A percentile compares a stretch with the other conserved stretches of the same genome.
Evolutionary conservation across 1,140 invertebrate genomes (phyloP).

Genomic region (Zaprionus lachaisei): DNA sequence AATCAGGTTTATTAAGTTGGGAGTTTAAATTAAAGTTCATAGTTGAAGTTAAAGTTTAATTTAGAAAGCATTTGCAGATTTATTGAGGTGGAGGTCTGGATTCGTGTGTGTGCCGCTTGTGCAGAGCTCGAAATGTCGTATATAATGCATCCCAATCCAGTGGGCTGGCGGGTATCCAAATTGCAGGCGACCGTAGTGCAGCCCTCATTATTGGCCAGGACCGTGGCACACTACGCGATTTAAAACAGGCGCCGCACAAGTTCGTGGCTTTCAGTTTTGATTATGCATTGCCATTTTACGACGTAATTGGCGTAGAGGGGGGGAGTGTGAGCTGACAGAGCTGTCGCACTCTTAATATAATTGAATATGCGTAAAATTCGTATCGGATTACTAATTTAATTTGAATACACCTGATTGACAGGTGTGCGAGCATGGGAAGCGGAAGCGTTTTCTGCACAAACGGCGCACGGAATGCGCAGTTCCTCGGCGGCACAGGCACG

Average conservation of each 20-base stretch:
- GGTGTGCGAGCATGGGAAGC: constrained; percentile 7
- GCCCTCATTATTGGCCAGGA: too few relatives aligned
- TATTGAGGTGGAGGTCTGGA: constrained; percentile 11
- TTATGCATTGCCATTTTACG: constrained; percentile 45
- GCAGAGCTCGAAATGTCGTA: background rate
- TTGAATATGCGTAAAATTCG: constrained; percentile 51
- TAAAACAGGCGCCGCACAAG: background rate
- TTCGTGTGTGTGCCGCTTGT: constrained; percentile 19
- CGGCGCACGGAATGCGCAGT: constrained; percentile 18
- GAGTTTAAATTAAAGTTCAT: constrained; percentile 33
- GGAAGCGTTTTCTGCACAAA: constrained; percentile 7
- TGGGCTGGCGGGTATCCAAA: background rate
- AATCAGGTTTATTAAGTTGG: constrained; percentile 50
- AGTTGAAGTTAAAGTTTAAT: constrained; percentile 3
- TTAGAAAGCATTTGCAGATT: constrained; percentile 7
- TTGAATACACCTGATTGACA: constrained; percentile 20
- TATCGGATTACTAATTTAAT: constrained; percentile 56
- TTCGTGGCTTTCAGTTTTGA: constrained; percentile 21
- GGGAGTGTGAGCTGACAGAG: background rate
- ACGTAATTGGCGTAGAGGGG: constrained; percentile 49
- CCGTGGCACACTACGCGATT: background rate
- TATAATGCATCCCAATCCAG: background rate
- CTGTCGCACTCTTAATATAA: constrained; percentile 46
- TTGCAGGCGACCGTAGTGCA: constrained; percentile 23
- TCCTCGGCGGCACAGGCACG: background rate